Percentiles rank a stretch among this genome's conserved stretches.
Evolutionary conservation across 92 coral and sea anemone species (phyloP).

Genomic region (Actinostola sp.): DNA sequence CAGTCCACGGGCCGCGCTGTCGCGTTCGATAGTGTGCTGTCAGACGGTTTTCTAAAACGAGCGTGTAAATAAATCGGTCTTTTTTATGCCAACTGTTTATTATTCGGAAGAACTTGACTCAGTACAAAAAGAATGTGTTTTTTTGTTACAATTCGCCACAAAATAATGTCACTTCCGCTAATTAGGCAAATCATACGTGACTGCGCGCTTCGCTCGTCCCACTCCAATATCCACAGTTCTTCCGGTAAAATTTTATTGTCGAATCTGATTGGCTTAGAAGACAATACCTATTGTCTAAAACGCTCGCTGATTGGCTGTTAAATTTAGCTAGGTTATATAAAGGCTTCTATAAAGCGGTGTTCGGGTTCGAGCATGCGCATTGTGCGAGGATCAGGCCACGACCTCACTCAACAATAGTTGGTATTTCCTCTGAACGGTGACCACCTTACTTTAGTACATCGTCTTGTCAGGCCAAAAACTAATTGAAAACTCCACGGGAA

Average conservation of each 20-base stretch:
- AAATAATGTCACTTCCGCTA: conserved; percentile 19
- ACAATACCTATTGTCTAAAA: conserved; percentile 42
- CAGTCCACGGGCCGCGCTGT: too few species aligned
- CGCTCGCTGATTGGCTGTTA: conserved; percentile 81
- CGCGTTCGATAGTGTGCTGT: too few species aligned
- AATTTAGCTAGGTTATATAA: conserved; percentile 78
- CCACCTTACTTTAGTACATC: conserved; percentile 15
- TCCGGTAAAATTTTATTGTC: conserved; percentile 3
- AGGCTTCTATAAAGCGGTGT: conserved; percentile 13
- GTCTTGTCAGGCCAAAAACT: conserved; percentile 35
- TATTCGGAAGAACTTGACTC: background rate
- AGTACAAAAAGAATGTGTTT: background rate
- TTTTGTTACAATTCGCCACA: background rate
- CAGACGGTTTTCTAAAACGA: too few species aligned
- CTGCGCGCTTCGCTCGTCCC: background rate
- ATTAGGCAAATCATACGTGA: conserved; percentile 3
- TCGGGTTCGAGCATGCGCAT: conserved; percentile 70
- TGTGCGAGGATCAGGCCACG: conserved; percentile 64
- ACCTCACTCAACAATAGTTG: conserved; percentile 64
- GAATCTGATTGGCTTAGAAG: conserved; percentile 5
- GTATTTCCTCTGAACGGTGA: conserved; percentile 47
- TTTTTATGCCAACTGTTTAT: too few species aligned
- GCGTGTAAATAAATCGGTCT: too few species aligned
- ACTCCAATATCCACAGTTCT: conserved; percentile 27
- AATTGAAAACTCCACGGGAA: conserved; percentile 27